Percentiles rank a stretch among this genome's conserved stretches.
Evolutionary conservation across 2,797 vertebrate genomes (phyloP).

Genomic region (Sternotherus odoratus): DNA sequence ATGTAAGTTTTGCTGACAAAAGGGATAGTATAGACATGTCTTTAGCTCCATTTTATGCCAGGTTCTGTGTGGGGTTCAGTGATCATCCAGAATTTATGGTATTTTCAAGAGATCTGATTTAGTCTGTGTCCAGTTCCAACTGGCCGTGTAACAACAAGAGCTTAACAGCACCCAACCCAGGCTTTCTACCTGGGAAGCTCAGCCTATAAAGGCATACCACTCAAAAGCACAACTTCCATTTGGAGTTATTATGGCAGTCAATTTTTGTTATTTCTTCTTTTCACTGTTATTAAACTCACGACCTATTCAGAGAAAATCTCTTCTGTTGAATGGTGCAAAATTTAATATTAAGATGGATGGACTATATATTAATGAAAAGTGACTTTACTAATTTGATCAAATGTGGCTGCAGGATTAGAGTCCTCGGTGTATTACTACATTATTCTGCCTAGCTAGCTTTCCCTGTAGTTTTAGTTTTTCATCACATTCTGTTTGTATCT

Average conservation of each 20-base stretch:
- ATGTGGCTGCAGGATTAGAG: background rate
- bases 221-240: background rate
- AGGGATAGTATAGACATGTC: too few relatives aligned
- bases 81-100: background rate
- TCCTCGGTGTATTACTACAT: background rate
- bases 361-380: conserved; percentile 17
- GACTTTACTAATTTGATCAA: conserved; percentile 35
- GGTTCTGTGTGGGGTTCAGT: background rate
- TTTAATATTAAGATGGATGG: conserved; percentile 16
- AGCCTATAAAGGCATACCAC: background rate
- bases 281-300: background rate
- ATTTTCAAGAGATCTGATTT: background rate
- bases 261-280: conserved; percentile 38
- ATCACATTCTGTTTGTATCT: background rate
- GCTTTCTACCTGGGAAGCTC: background rate
- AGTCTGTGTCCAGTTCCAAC: too few relatives aligned
- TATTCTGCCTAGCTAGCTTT: background rate
- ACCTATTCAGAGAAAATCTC: background rate
- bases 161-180: background rate
- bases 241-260: background rate
- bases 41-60: background rate
- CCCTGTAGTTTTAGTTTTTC: background rate
- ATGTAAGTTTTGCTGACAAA: too few relatives aligned
- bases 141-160: background rate
- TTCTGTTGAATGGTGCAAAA: conserved; percentile 20